Conservation (phyloP, 2,888 invertebrate genomes). For the Cylindroiulus punctatus region DNA sequence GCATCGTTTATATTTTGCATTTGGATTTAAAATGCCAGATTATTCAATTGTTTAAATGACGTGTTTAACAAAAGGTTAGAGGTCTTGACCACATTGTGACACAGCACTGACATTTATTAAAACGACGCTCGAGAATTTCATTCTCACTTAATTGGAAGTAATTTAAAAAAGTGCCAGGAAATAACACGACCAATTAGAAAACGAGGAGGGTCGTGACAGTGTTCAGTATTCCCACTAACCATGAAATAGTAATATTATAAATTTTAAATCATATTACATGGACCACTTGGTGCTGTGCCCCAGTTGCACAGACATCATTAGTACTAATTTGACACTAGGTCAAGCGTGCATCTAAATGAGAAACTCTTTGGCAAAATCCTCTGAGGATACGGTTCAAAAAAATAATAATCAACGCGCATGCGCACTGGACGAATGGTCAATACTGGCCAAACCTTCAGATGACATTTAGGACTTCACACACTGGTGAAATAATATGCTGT, state of each 20-base stretch:
- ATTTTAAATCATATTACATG: slow-evolving; percentile 26
- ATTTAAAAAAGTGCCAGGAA: not conserved
- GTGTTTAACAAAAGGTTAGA: not conserved
- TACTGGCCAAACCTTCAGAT: not conserved
- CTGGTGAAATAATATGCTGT: no score
- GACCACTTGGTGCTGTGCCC: slow-evolving; percentile 32
- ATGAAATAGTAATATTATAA: slow-evolving; percentile 32
- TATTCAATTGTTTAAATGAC: not conserved
- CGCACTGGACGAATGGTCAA: not conserved
- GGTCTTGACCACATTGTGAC: not conserved
- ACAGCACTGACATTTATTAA: not conserved
- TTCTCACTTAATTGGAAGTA: slow-evolving; percentile 1
- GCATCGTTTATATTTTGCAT: not conserved
- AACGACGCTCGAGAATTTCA: not conserved
- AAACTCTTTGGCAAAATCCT: not conserved
- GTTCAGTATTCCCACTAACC: slow-evolving; percentile 23
- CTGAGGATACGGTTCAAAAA: not conserved
- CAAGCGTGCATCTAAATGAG: slow-evolving; percentile 20
- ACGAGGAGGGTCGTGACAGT: not conserved
- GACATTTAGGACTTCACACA: not conserved
- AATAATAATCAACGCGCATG: not conserved
- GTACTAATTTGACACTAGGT: slow-evolving; percentile 32
- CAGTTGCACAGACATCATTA: slow-evolving; percentile 24
- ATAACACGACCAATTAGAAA: slow-evolving; percentile 1
- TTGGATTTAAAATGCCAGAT: not conserved